These are phyloP conservation scores for Meda fulgida DNA, from an alignment of 2,797 vertebrate species.

Conservation along the genomic window DNA sequence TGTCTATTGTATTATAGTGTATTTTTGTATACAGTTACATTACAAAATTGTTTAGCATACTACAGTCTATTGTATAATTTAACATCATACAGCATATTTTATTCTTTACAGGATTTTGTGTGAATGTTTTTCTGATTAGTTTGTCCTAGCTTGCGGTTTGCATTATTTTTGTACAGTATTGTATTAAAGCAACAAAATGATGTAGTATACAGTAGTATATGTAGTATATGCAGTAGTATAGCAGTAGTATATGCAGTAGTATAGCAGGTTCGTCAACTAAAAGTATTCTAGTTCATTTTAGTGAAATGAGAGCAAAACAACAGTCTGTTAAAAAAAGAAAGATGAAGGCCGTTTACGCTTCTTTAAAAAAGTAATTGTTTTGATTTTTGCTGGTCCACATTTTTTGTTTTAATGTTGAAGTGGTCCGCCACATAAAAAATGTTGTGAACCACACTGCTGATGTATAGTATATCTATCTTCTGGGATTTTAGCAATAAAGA, in stretches of 20 bases:
- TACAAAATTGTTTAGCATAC: neutral
- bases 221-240: too few relatives aligned
- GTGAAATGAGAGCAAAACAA: neutral
- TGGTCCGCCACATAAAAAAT: neutral
- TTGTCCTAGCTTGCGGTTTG: neutral
- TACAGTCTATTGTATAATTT: neutral
- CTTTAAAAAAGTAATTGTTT: neutral
- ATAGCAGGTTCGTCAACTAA: neutral
- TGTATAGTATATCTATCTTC: neutral
- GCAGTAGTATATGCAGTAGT: too few relatives aligned
- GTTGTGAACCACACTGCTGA: neutral
- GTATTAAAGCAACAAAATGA: neutral
- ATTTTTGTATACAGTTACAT: neutral
- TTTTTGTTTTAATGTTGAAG: neutral
- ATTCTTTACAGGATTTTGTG: neutral
- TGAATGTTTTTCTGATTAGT: neutral
- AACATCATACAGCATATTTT: neutral
- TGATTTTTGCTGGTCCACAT: neutral
- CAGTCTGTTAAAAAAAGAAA: neutral
- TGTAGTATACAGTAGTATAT: too few relatives aligned
- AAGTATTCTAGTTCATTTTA: neutral
- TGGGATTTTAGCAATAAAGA: neutral
- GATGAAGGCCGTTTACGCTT: neutral
- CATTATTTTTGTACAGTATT: neutral
- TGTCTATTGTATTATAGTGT: neutral